These are phyloP conservation scores for Silurus lanzhouensis DNA, from an alignment of 2,797 vertebrate species.

Conservation along the genomic window DNA sequence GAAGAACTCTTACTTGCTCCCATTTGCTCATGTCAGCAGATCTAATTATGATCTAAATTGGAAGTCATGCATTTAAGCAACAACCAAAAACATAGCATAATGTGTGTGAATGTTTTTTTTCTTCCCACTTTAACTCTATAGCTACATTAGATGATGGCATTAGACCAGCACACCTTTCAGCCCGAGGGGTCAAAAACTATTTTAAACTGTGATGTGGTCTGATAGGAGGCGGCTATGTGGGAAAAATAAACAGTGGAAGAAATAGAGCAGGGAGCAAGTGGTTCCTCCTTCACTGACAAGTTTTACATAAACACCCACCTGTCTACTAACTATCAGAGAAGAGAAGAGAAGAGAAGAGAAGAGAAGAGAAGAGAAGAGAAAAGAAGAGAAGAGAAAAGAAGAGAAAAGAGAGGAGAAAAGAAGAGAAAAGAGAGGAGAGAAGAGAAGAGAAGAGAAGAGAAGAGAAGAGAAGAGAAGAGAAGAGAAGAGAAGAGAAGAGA, in stretches of 20 bases:
- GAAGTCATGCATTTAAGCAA: background rate
- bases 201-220: background rate
- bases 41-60: background rate
- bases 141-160: background rate
- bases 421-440: too few relatives aligned
- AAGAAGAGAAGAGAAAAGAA: background rate
- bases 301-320: constrained; percentile 27
- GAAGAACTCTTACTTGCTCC: background rate
- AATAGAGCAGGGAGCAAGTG: background rate
- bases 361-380: background rate
- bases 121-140: background rate
- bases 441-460: too few relatives aligned
- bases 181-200: background rate
- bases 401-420: background rate
- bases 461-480: too few relatives aligned
- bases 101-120: too few relatives aligned
- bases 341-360: background rate
- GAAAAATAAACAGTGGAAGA: background rate
- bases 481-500: too few relatives aligned
- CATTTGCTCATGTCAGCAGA: background rate
- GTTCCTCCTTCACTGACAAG: constrained; percentile 34
- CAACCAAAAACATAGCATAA: background rate
- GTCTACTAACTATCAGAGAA: background rate
- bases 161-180: background rate
- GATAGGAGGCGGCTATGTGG: background rate